Conservation (phyloP, 2,113 vertebrate genomes). For the Dromaius novaehollandiae region DNA sequence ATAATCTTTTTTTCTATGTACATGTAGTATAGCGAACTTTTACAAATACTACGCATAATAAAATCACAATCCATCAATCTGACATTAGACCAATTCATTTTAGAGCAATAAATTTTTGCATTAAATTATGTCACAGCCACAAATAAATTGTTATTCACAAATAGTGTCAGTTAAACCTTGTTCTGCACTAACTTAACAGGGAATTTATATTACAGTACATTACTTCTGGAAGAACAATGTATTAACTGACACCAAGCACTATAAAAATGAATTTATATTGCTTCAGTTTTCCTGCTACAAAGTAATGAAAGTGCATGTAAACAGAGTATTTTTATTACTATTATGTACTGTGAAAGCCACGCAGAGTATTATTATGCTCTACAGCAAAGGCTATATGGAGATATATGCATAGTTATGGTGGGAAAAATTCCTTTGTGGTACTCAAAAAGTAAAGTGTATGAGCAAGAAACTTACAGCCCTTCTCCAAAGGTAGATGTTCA, state of each 20-base stretch:
- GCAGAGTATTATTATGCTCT: not conserved
- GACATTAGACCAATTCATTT: slow-evolving; percentile 27
- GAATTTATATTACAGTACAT: slow-evolving; percentile 24
- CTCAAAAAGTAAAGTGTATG: not conserved
- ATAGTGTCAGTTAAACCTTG: slow-evolving; percentile 1
- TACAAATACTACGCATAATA: slow-evolving; percentile 49
- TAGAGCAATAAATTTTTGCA: not conserved
- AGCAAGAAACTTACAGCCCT: not conserved
- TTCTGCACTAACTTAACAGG: not conserved
- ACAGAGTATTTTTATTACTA: slow-evolving; percentile 48
- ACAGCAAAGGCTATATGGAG: not conserved
- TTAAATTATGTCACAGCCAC: slow-evolving; percentile 8
- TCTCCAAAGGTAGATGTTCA: not conserved
- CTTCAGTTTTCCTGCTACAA: slow-evolving; percentile 37
- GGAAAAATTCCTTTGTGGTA: not conserved
- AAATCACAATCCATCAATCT: slow-evolving; percentile 44
- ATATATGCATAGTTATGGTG: not conserved
- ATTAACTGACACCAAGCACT: slow-evolving; percentile 37
- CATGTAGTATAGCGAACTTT: slow-evolving; percentile 38
- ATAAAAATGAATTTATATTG: slow-evolving; percentile 51
- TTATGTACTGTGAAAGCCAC: not conserved
- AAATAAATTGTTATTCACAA: slow-evolving; percentile 37
- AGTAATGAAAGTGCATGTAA: slow-evolving; percentile 25
- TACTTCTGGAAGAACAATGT: slow-evolving; percentile 16
- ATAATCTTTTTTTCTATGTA: slow-evolving; percentile 65